phyloP scores from a whole-genome alignment of 1,140 invertebrate genomes.

The Ceratina australensis region DNA sequence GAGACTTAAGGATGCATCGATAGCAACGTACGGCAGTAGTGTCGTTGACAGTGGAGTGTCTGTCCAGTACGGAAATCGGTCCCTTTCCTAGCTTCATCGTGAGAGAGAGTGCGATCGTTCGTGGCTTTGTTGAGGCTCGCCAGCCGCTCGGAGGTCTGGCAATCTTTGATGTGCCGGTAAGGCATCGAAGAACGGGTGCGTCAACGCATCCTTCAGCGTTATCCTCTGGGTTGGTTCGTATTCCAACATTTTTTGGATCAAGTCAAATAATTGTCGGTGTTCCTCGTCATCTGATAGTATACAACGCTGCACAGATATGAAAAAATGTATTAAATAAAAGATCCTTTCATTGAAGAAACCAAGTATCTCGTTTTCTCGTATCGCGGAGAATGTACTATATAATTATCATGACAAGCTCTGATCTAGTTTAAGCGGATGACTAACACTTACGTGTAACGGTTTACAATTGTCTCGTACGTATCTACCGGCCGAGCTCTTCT shows the following conservation, averaged over 20 bases:
- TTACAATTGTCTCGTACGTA: slow-evolving; percentile 99
- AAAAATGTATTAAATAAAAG: background rate
- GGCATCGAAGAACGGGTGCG: slow-evolving; percentile 96
- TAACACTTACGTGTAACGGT: slow-evolving; percentile 90
- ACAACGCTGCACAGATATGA: slow-evolving; percentile 87
- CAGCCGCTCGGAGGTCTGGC: slow-evolving; percentile 79
- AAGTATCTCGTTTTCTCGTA: no score
- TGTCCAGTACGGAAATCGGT: slow-evolving; percentile 72
- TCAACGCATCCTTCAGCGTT: slow-evolving; percentile 91
- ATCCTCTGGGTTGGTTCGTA: slow-evolving; percentile 96
- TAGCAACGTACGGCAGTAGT: slow-evolving; percentile 47
- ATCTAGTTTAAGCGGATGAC: background rate
- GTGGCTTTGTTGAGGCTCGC: slow-evolving; percentile 78
- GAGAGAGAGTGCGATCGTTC: slow-evolving; percentile 83
- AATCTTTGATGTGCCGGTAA: slow-evolving; percentile 87
- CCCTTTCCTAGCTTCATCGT: slow-evolving; percentile 81
- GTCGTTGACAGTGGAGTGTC: slow-evolving; percentile 63
- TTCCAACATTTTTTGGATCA: slow-evolving; percentile 97
- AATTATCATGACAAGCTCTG: background rate
- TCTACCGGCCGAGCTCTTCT: slow-evolving; percentile 95
- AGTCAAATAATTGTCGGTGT: slow-evolving; percentile 94
- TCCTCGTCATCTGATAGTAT: slow-evolving; percentile 93
- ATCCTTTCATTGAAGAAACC: no score
- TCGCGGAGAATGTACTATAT: no score
- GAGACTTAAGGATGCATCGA: slow-evolving; percentile 35